Base-by-base conservation (phyloP, 92 coral and sea anemone genomes). In the Chrysogorgia sp. region DNA sequence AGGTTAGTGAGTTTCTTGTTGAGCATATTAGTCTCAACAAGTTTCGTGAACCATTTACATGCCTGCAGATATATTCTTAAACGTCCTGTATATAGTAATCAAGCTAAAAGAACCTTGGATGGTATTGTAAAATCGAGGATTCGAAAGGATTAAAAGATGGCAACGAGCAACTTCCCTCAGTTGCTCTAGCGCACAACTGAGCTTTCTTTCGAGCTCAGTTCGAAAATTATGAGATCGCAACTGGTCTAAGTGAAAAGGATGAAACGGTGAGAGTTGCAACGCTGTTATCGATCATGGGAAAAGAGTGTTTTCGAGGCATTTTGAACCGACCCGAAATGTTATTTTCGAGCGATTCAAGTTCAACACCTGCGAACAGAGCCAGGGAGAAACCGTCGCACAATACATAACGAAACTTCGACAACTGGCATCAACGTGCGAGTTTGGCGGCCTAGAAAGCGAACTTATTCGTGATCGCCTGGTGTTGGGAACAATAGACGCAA, bases 281-380 rank as follows among this genome's bases (percentile, higher is more conserved):
- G 19, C 72, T 89, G 21, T 33, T 71, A 19, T 89, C 93, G 14
- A 70, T 79, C 1, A 82, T 86, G 93, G 90, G 88, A 13, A 86
- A 76, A 65, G 93, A 37, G 75, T 84, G 89, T 81, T 72, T 75
- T 20, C 68, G 79, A 59, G 78, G 23, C 70, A 85, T 58, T 88
- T 85, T 64, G 81, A 85, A 37, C 85, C 87, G 33, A 81, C 74
- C 26, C 64, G 83, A 34, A 89, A 85, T 49, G 83, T 88, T 2
- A 84, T 89, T 19, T 85, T 85, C 71, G 90, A 89, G 57, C 83
- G 85, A 43, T 89, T 47, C 30, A 56, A 33, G 21, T 85, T 85
- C 53, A 85, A 88, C 40, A 1, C 65, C 23, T 81, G 84, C 52
- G 41, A 85, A n/a, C n/a, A n/a, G n/a, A n/a, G n/a, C n/a, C n/a